Evolutionary conservation across 2,888 invertebrate genomes (phyloP).

Genomic region (Stegana nigrithorax): DNA sequence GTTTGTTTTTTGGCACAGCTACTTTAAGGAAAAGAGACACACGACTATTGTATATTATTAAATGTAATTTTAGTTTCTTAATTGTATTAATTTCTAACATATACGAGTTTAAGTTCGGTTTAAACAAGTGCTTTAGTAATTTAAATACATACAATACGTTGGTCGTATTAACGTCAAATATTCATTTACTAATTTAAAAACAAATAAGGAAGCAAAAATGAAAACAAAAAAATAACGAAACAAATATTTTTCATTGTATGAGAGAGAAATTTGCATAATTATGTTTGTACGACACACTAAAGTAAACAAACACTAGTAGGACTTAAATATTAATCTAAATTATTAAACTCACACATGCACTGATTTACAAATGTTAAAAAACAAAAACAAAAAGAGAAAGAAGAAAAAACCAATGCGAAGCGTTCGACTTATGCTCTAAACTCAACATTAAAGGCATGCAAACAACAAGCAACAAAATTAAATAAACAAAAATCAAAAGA

Average conservation of each 20-base stretch:
- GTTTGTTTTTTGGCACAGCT: constrained; percentile 5
- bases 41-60: constrained; percentile 7
- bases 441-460: constrained; percentile 46
- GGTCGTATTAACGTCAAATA: too few species aligned
- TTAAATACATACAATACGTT: constrained; percentile 35
- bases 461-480: too few species aligned
- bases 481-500: too few species aligned
- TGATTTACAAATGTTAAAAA: constrained; percentile 30
- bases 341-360: constrained; percentile 34
- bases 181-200: constrained; percentile 31
- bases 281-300: neutral
- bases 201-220: constrained; percentile 11
- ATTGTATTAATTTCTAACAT: constrained; percentile 4
- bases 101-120: constrained; percentile 3
- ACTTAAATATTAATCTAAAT: constrained; percentile 53
- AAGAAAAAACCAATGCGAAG: constrained; percentile 50
- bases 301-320: neutral
- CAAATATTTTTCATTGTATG: constrained; percentile 35
- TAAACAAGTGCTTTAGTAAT: constrained; percentile 15
- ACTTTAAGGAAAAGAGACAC: constrained; percentile 14
- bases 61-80: constrained; percentile 11
- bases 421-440: constrained; percentile 42
- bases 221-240: constrained; percentile 13
- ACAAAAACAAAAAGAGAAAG: constrained; percentile 37
- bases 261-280: constrained; percentile 3